Conservation (phyloP, 2,888 invertebrate species). For the Tachina fera region DNA sequence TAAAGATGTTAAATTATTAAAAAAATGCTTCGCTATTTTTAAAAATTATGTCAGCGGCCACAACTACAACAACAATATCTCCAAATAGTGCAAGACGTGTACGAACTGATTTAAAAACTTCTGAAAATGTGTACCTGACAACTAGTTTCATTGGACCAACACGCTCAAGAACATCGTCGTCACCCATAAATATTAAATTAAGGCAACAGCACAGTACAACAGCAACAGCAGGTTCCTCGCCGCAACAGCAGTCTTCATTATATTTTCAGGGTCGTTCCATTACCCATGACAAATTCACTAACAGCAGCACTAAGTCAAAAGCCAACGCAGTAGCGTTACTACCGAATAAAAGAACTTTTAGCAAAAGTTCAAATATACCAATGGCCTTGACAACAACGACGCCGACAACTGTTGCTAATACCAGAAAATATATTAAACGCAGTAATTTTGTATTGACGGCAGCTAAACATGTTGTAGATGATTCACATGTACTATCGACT, state of each 20-base stretch:
- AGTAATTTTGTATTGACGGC: conserved; percentile 62
- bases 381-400: conserved; percentile 37
- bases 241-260: conserved; percentile 32
- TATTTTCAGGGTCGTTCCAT: conserved; percentile 56
- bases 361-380: conserved; percentile 52
- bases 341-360: conserved; percentile 37
- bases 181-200: conserved; percentile 76
- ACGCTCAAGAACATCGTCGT: conserved; percentile 75
- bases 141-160: conserved; percentile 73
- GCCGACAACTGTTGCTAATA: conserved; percentile 65
- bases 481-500: conserved; percentile 72
- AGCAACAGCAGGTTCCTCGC: conserved; percentile 38
- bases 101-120: conserved; percentile 82
- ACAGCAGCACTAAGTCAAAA: conserved; percentile 72
- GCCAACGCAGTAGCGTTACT: not conserved
- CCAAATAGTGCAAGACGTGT: conserved; percentile 81
- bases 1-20: not conserved
- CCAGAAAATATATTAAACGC: conserved; percentile 64
- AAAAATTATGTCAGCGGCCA: conserved; percentile 43
- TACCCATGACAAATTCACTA: conserved; percentile 69
- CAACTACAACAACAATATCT: conserved; percentile 70
- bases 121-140: conserved; percentile 80
- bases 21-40: conserved; percentile 28
- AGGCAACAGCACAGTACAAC: conserved; percentile 62
- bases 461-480: conserved; percentile 65